Conservation (phyloP, 2,888 invertebrate species). For the Cenopis cana region DNA sequence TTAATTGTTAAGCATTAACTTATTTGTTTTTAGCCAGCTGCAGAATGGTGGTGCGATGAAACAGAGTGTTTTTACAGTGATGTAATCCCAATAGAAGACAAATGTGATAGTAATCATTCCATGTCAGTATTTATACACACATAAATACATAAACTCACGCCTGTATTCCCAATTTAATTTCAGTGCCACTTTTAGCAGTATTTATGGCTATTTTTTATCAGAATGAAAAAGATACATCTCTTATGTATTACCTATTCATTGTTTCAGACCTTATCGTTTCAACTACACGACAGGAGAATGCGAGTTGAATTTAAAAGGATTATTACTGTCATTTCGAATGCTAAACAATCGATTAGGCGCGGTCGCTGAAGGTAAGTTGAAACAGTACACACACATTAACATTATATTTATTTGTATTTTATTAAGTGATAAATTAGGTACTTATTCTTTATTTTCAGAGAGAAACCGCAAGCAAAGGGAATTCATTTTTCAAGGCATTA, state of each 20-base stretch:
- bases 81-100: conserved; percentile 51
- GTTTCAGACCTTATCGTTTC: conserved; percentile 63
- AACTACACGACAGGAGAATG: conserved; percentile 63
- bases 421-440: background rate
- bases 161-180: no score
- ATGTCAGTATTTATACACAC: conserved; percentile 53
- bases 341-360: conserved; percentile 19
- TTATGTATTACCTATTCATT: conserved; percentile 14
- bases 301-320: conserved; percentile 57
- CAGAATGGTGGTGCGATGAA: conserved; percentile 51
- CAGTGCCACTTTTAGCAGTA: no score
- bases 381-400: no score
- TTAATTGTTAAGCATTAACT: background rate
- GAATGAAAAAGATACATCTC: background rate
- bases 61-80: conserved; percentile 54
- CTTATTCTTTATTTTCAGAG: conserved; percentile 21
- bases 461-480: conserved; percentile 29
- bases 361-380: conserved; percentile 11
- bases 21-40: conserved; percentile 42
- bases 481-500: conserved; percentile 32
- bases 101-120: conserved; percentile 61
- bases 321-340: conserved; percentile 52
- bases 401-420: background rate
- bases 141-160: no score
- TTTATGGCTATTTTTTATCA: background rate